Evolutionary conservation across 2,797 vertebrate genomes (phyloP), one percentile per base, ranked within the genome.

Genomic region (Sebastes iracundus): DNA sequence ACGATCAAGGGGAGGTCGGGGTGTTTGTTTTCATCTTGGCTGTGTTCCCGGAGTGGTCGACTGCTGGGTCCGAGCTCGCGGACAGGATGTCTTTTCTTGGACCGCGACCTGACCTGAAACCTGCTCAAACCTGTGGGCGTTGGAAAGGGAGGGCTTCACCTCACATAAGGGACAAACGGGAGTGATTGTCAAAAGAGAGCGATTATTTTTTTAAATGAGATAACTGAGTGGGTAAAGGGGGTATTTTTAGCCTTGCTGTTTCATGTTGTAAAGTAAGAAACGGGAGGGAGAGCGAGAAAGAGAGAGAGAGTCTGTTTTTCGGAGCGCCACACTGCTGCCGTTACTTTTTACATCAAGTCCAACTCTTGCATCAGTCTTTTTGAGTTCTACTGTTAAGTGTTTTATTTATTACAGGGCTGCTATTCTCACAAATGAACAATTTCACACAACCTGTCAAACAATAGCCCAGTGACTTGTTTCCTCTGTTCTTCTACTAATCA

Each of bases 381-480:
- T 87, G 94, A 97, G 96, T 97, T 97, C 91, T 97, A 96, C 94
- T 95, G 93, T 97, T 96, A 95, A 94, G 82, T 88, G 94, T 98
- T 91, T 98, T 98, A 99, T 99, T 99, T 99, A 99, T 99, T 99
- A 97, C 96, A 95, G 98, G 98, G 98, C 97, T 99, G 98, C 98
- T 99, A 97, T 97, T 97, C 97, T 97, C 97, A 96, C 94, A 96
- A 95, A 97, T 96, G 95, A 97, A 97, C 97, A 97, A 96, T 96
- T 95, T 96, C 96, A 97, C 94, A 90, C 96, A 84, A 96, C 92
- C 94, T 94, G 93, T 95, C 94, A n/a, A 72, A 88, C 89, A 67
- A 81, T 71, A 87, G 90, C 92, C 91, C 87, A 12, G 53, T 38
- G 55, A 65, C 71, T 73, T 28, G 38, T 75, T 84, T 90, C 77